phyloP scores from a whole-genome alignment of 2,888 invertebrate species.

The Drosophila phalerata region DNA sequence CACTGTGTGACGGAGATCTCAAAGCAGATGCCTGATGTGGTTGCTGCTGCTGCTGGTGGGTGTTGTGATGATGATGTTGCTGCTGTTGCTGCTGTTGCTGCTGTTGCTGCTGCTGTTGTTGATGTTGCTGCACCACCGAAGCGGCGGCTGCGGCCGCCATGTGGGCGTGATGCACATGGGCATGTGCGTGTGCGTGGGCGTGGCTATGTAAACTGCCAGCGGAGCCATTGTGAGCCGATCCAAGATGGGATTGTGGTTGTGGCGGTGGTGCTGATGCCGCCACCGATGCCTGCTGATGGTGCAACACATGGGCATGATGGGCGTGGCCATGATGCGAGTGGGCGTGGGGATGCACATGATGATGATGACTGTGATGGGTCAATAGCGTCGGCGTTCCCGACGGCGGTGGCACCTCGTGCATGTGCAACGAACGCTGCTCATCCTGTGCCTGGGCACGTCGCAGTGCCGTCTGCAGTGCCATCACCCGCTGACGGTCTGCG shows the following conservation, averaged over 20 bases:
- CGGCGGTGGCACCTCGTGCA: constrained; percentile 86
- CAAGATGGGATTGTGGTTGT: constrained; percentile 49
- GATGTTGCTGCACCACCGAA: constrained; percentile 59
- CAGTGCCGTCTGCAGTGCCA: constrained; percentile 95
- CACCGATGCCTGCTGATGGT: constrained; percentile 58
- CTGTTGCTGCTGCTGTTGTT: constrained; percentile 48
- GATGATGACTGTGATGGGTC: constrained; percentile 85
- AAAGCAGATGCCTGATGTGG: constrained; percentile 61
- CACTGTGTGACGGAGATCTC: constrained; percentile 78
- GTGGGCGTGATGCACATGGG: constrained; percentile 66
- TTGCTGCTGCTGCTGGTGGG: constrained; percentile 58
- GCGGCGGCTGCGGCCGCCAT: constrained; percentile 75
- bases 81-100: constrained; percentile 36
- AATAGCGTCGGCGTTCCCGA: constrained; percentile 78
- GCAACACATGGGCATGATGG: constrained; percentile 63
- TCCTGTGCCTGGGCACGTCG: constrained; percentile 94
- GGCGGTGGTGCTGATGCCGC: constrained; percentile 37
- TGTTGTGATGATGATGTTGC: constrained; percentile 51
- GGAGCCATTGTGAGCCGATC: constrained; percentile 38
- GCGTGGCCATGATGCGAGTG: constrained; percentile 49
- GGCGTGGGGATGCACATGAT: constrained; percentile 58
- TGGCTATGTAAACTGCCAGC: constrained; percentile 51
- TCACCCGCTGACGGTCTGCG: constrained; percentile 94
- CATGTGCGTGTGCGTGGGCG: constrained; percentile 44
- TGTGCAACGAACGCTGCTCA: constrained; percentile 88